Evolutionary conservation across 2,113 vertebrate species (phyloP).

Genomic region (Marcusenius ussheri): DNA sequence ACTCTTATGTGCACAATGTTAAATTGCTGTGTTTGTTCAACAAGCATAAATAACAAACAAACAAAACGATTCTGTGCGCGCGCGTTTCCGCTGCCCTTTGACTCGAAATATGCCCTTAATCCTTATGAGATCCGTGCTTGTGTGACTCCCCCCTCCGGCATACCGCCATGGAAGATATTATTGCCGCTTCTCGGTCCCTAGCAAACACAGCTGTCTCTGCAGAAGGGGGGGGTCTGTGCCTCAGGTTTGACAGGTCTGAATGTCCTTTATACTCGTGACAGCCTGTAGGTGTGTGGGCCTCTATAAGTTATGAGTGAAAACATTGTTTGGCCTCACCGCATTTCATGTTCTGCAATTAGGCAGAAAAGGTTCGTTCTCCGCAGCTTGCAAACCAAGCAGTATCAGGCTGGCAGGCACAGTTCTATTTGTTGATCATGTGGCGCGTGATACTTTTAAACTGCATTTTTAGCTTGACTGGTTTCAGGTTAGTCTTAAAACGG

Average conservation of each 20-base stretch:
- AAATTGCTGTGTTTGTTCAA: not conserved
- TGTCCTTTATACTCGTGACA: slow-evolving; percentile 27
- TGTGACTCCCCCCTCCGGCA: not conserved
- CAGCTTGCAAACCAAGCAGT: not conserved
- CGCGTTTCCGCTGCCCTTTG: not conserved
- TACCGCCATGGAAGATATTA: not conserved
- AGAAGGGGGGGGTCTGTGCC: not conserved
- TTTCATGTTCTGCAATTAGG: not conserved
- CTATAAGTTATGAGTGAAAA: slow-evolving; percentile 9
- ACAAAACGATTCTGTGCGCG: not conserved
- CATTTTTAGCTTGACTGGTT: not conserved
- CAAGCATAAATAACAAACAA: not conserved
- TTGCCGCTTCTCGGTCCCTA: not conserved
- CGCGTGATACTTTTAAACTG: not conserved
- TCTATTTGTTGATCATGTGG: not conserved
- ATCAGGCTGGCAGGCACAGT: not conserved
- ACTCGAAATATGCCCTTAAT: no score
- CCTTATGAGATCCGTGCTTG: not conserved
- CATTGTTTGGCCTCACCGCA: not conserved
- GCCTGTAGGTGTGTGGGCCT: not conserved
- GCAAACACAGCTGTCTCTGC: not conserved
- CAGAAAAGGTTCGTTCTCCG: not conserved
- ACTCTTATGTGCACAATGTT: not conserved
- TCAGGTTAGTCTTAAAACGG: not conserved
- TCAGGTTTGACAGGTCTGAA: slow-evolving; percentile 24